Conservation (phyloP, 2,797 vertebrate genomes). For the Tokudaia tokunoshimensis region DNA sequence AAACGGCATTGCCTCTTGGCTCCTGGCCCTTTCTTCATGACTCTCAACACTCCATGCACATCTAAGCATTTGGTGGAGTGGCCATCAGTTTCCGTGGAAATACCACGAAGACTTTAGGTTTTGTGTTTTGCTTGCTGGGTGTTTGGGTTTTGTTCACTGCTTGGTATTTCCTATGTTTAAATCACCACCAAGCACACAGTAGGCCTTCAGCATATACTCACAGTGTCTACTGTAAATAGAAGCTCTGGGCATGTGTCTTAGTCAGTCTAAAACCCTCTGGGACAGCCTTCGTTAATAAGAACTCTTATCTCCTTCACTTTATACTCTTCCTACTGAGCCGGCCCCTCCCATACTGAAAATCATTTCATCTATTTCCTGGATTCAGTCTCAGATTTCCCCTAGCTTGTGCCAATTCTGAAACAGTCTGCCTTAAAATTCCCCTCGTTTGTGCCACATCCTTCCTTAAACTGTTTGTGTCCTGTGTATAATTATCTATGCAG, state of each 20-base stretch:
- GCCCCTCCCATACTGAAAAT: slow-evolving; percentile 20
- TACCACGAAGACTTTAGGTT: too few species aligned
- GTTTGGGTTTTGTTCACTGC: not conserved
- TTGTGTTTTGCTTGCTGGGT: not conserved
- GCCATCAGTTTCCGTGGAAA: too few species aligned
- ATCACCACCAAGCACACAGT: not conserved
- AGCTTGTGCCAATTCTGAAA: slow-evolving; percentile 30
- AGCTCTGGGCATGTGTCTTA: not conserved
- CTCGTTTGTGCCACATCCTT: slow-evolving; percentile 41
- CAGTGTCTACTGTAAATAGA: not conserved
- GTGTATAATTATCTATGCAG: slow-evolving; percentile 32
- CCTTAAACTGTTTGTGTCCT: slow-evolving; percentile 16
- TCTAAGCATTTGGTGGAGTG: too few species aligned
- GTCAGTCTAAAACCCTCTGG: not conserved
- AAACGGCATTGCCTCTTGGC: too few species aligned
- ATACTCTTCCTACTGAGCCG: not conserved
- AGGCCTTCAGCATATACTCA: not conserved
- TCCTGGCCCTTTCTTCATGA: too few species aligned
- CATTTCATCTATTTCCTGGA: slow-evolving; percentile 40
- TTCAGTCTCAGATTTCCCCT: slow-evolving; percentile 30
- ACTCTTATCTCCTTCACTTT: not conserved
- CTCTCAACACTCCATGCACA: too few species aligned
- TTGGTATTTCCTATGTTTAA: not conserved
- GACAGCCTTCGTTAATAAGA: not conserved
- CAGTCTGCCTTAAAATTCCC: slow-evolving; percentile 1